These are phyloP conservation scores for Drosophila limbata DNA, from an alignment of 2,888 invertebrate species.

Conservation along the genomic window DNA sequence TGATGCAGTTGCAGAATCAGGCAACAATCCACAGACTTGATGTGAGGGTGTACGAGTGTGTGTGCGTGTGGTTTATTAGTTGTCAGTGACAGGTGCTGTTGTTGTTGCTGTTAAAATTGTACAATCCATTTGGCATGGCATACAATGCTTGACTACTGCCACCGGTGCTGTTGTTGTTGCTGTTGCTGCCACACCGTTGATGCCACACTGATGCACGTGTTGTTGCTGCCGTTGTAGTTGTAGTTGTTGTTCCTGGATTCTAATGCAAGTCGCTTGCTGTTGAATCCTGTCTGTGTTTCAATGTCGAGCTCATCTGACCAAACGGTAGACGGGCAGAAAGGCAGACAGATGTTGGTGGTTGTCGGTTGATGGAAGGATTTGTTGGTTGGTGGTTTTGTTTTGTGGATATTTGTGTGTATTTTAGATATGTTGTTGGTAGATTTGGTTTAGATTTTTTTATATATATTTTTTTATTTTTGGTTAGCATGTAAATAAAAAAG, in stretches of 20 bases:
- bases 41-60: constrained; percentile 14
- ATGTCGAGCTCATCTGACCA: constrained; percentile 52
- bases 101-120: constrained; percentile 36
- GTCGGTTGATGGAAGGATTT: constrained; percentile 29
- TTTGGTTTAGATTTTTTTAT: constrained; percentile 36
- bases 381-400: constrained; percentile 34
- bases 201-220: constrained; percentile 20
- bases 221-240: constrained; percentile 8
- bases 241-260: constrained; percentile 13
- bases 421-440: constrained; percentile 44
- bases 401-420: constrained; percentile 35
- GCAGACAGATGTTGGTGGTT: constrained; percentile 17
- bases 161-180: constrained; percentile 12
- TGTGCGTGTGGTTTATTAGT: constrained; percentile 30
- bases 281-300: constrained; percentile 36
- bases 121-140: constrained; percentile 41
- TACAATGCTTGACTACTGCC: constrained; percentile 35
- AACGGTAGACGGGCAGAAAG: constrained; percentile 23
- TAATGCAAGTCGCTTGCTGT: constrained; percentile 31
- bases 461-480: constrained; percentile 41
- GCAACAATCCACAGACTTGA: constrained; percentile 36
- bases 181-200: constrained; percentile 31
- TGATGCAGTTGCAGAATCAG: constrained; percentile 27
- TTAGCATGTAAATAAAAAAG: constrained; percentile 79
- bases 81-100: constrained; percentile 44